Evolutionary conservation across 2,113 vertebrate species (phyloP).

Genomic region (Trichechus manatus): DNA sequence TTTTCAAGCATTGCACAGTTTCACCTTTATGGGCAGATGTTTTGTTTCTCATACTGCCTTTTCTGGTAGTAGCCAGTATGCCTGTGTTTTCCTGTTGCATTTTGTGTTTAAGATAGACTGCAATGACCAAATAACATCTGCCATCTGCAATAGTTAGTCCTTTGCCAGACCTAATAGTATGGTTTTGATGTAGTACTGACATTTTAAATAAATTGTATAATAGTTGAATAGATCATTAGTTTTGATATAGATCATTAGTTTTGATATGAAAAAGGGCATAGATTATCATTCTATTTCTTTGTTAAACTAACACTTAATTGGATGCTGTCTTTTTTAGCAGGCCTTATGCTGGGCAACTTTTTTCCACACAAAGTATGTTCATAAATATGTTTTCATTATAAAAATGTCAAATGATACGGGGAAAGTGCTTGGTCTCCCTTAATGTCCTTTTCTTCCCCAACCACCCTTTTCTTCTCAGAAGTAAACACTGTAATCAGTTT

Average conservation of each 20-base stretch:
- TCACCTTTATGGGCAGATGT: not conserved
- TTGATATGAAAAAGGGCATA: constrained; percentile 4
- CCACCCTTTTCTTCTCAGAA: not conserved
- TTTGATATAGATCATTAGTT: not conserved
- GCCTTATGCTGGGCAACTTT: not conserved
- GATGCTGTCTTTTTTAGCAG: constrained; percentile 5
- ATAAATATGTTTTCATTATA: constrained; percentile 48
- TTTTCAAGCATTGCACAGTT: not conserved
- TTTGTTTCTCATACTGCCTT: not conserved
- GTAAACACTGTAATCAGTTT: not conserved
- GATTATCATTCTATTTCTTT: constrained; percentile 33
- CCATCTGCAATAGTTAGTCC: constrained; percentile 25
- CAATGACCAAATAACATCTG: not conserved
- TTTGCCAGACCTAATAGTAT: constrained; percentile 26
- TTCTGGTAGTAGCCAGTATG: not conserved
- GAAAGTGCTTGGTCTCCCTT: not conserved
- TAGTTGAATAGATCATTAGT: constrained; percentile 10
- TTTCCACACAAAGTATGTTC: not conserved
- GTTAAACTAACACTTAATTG: constrained; percentile 23
- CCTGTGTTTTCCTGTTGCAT: not conserved
- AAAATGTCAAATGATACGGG: not conserved
- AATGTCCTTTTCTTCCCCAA: not conserved
- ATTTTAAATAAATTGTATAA: constrained; percentile 56
- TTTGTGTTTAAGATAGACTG: constrained; percentile 8
- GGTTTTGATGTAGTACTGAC: constrained; percentile 30